Evolutionary conservation across 2,888 invertebrate genomes (phyloP).

Genomic region (Leptopterna dolabrata): DNA sequence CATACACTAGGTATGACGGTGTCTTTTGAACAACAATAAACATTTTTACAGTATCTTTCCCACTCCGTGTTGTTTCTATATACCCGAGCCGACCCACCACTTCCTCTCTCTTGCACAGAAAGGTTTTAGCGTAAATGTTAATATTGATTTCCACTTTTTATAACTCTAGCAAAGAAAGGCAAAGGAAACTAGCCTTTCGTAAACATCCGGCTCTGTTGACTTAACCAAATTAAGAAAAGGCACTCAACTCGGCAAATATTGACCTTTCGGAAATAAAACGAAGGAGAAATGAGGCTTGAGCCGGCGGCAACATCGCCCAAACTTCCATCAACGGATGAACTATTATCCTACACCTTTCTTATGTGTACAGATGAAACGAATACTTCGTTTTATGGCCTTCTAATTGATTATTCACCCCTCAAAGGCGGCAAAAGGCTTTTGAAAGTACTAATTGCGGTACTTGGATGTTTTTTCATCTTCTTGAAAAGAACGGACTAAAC

Average conservation of each 20-base stretch:
- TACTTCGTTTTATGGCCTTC: not conserved
- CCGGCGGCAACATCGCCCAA: not conserved
- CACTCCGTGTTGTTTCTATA: not conserved
- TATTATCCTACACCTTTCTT: not conserved
- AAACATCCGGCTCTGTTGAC: constrained; percentile 50
- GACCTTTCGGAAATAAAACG: constrained; percentile 3
- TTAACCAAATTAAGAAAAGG: constrained; percentile 42
- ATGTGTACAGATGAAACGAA: not conserved
- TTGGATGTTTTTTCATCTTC: too few species aligned
- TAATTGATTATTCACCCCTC: not conserved
- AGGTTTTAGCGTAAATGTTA: constrained; percentile 50
- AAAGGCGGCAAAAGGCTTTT: too few species aligned
- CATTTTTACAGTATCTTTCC: constrained; percentile 42
- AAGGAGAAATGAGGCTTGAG: not conserved
- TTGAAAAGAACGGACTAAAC: too few species aligned
- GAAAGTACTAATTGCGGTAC: too few species aligned
- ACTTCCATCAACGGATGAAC: not conserved
- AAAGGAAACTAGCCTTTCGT: constrained; percentile 46
- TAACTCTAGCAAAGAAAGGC: constrained; percentile 41
- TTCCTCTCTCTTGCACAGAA: not conserved
- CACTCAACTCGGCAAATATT: constrained; percentile 43
- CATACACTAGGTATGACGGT: not conserved
- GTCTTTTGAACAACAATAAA: constrained; percentile 30
- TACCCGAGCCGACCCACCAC: not conserved
- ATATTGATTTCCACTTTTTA: constrained; percentile 50